phyloP scores from a whole-genome alignment of 1,140 invertebrate genomes.

The Drosophila setifemur region DNA sequence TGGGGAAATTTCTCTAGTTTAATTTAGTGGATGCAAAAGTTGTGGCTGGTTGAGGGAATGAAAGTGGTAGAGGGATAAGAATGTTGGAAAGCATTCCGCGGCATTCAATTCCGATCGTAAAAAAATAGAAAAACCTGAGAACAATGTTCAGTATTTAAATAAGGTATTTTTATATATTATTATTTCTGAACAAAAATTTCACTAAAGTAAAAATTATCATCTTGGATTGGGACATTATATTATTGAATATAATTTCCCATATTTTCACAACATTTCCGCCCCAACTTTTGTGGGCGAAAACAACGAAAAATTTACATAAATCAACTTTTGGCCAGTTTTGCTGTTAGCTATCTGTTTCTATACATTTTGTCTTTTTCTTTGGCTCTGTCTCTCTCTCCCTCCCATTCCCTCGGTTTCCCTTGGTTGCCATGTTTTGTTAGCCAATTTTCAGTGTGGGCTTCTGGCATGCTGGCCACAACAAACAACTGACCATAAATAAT shows the following conservation, averaged over 20 bases:
- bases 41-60: neutral
- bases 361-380: neutral
- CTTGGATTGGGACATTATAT: neutral
- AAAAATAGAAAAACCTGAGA: too few relatives aligned
- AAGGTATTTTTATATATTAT: too few relatives aligned
- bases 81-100: neutral
- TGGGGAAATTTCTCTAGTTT: slow-evolving; percentile 47
- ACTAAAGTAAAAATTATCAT: neutral
- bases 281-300: slow-evolving; percentile 14
- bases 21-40: slow-evolving; percentile 55
- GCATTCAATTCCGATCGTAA: too few relatives aligned
- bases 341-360: slow-evolving; percentile 18
- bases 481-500: slow-evolving; percentile 76
- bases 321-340: slow-evolving; percentile 30
- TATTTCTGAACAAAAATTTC: neutral
- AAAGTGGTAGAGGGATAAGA: neutral
- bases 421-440: slow-evolving; percentile 23
- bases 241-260: slow-evolving; percentile 18
- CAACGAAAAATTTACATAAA: slow-evolving; percentile 43
- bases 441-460: slow-evolving; percentile 45
- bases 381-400: neutral
- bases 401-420: neutral
- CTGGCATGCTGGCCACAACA: slow-evolving; percentile 44
- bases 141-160: too few relatives aligned
- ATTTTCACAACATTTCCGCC: slow-evolving; percentile 18